Base-by-base conservation (phyloP, 2,113 vertebrate genomes). In the Pogonocichla stellata region DNA sequence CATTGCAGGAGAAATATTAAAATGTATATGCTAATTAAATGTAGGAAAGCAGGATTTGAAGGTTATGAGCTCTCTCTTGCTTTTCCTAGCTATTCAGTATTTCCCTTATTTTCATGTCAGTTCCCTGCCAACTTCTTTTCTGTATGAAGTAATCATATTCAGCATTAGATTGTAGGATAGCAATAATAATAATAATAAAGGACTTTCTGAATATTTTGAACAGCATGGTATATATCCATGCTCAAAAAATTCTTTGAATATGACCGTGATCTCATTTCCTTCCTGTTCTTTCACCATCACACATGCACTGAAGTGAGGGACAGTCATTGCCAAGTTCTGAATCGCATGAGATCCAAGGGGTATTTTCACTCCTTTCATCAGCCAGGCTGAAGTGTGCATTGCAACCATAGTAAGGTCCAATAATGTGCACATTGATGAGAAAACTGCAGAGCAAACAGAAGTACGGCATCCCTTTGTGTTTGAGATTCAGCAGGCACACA, bases 401-500 rank as follows among this genome's bases (percentile, higher is more conserved):
- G 87, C 84, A 95, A 36, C 85, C 71, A 56, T 40, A 62, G 93
- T 74, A 90, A 94, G 89, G 92, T 93, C 95, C 91, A 91, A 86
- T 96, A 88, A 96, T 65, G 90, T 95, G 94, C 94, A 96, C 91
- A 45, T 42, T 95, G 96, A 97, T 92, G 83, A 71, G 96, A 96
- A 94, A 97, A 98, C 88, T 77, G 45, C 82, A 92, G 90, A 95
- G 90, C 96, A 97, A 97, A 97, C 94, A 97, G 95, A 86, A 97
- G 90, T 54, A 81, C 62, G 24, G 83, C 86, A 93, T 80, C 92
- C 53, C 79, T 91, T 97, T 86, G 26, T 97, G 92, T 97, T 98
- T 97, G 97, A 96, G 95, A 98, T 98, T 98, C 98, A 93, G 95
- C 92, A 95, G 81, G 93, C 97, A 92, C 91, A 84, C 95, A 67